Percentiles rank a stretch among this genome's conserved stretches.
Conservation (phyloP, 2,797 vertebrate genomes). For the Premnoplex brunnescens region DNA sequence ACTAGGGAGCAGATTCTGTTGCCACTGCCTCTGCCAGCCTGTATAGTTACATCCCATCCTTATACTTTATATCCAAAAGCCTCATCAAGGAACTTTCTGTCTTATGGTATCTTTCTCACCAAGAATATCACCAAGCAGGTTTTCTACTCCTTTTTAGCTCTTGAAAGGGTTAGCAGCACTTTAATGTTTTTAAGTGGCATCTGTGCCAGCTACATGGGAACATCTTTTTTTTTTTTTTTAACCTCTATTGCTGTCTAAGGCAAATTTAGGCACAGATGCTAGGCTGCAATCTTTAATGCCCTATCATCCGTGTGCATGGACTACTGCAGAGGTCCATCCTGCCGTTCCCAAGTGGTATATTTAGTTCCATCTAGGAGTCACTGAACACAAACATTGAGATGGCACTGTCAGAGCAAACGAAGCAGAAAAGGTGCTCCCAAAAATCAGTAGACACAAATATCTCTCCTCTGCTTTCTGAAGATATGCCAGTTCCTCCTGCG, state of each 20-base stretch:
- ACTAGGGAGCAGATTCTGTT: not conserved
- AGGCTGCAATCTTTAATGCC: not conserved
- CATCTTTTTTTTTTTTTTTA: not conserved
- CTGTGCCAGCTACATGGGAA: not conserved
- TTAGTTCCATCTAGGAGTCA: not conserved
- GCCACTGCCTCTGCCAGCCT: not conserved
- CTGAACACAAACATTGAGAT: not conserved
- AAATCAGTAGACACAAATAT: constrained; percentile 37
- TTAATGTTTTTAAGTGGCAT: not conserved
- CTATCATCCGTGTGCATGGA: not conserved
- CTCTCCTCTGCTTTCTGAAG: constrained; percentile 42
- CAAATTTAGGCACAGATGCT: not conserved
- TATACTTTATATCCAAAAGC: not conserved
- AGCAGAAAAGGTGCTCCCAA: constrained; percentile 50
- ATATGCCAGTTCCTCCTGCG: constrained; percentile 63
- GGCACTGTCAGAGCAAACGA: constrained; percentile 36
- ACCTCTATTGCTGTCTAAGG: not conserved
- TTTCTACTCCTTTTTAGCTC: not conserved
- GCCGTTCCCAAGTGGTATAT: not conserved
- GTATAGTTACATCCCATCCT: not conserved
- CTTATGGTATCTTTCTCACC: not conserved
- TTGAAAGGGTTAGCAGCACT: not conserved
- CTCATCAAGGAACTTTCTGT: not conserved
- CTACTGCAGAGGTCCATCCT: not conserved
- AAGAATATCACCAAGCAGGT: not conserved